Evolutionary conservation across 2,113 vertebrate species (phyloP).

Genomic region (Ptychochromis oligacanthus): DNA sequence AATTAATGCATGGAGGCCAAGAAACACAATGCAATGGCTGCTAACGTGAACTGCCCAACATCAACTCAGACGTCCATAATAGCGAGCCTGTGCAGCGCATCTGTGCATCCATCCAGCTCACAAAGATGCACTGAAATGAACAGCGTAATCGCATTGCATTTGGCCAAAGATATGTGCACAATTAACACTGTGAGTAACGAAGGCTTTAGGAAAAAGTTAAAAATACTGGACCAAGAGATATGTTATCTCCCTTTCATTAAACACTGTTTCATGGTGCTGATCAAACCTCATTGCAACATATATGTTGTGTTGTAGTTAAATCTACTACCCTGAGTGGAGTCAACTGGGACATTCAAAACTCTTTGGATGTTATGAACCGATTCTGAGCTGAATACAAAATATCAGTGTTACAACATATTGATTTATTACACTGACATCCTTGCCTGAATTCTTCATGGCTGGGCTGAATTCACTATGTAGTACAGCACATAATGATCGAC

Average conservation of each 20-base stretch:
- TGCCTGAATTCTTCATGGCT: neutral
- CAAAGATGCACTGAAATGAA: too few relatives aligned
- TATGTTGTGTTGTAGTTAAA: neutral
- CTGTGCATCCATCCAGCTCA: too few relatives aligned
- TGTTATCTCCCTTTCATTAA: neutral
- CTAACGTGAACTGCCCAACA: too few relatives aligned
- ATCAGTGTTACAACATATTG: neutral
- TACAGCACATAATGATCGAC: constrained; percentile 42
- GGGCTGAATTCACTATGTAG: neutral
- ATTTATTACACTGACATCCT: constrained; percentile 25
- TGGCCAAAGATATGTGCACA: too few relatives aligned
- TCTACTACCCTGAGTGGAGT: neutral
- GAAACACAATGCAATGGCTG: too few relatives aligned
- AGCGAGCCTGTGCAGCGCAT: too few relatives aligned
- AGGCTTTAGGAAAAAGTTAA: too few relatives aligned
- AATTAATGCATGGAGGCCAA: too few relatives aligned
- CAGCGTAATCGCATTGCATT: too few relatives aligned
- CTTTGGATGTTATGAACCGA: fast-evolving
- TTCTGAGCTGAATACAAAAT: constrained; percentile 29
- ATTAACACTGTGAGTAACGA: too few relatives aligned
- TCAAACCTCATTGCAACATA: neutral
- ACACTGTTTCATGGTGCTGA: neutral
- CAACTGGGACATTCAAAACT: neutral
- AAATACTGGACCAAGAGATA: too few relatives aligned
- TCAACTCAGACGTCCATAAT: too few relatives aligned